Evolutionary conservation across 2,113 vertebrate genomes (phyloP), one percentile per base, ranked within the genome.

Genomic region (Plecotus auritus): DNA sequence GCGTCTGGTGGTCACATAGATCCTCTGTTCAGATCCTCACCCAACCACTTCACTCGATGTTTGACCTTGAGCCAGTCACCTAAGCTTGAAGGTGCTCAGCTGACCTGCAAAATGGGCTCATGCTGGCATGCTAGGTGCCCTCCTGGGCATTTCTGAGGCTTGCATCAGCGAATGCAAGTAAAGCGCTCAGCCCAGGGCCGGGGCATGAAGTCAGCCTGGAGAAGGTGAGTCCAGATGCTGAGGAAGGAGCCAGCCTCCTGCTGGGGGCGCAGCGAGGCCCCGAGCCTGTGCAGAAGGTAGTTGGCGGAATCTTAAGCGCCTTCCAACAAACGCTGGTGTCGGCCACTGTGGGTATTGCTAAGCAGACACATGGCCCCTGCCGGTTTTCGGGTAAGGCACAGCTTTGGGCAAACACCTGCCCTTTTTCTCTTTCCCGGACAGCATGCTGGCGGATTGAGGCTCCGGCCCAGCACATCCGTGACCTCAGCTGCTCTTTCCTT

Each of bases 381-480:
- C 13, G 49, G 80, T 40, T 91, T 78, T 37, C 59, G 67, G 93
- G 86, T 78, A 93, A 10, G 77, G 89, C 96, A 70, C 80, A 85
- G 96, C 97, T 95, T 88, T 94, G 91, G 70, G 35, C 92, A 90
- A 90, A 0, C 6, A 37, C 91, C 88, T 12, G 49, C 11, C 95
- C 95, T 91, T 85, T 17, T 26, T 37, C 13, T 17, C 40, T 59
- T 22, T 14, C 90, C 51, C 85, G 90, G 91, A 90, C 69, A 88
- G 92, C 32, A 37, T 1, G 0, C 0, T 17, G 49, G 17, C 51
- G 64, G 56, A 23, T 37, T 0, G n/a, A n/a, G 77, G 0, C 45
- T 45, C 28, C 1, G 12, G 23, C 56, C 18, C 32, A 45, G 70
- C 9, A 28, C 32, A 2, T 20, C 2, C 2, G 2, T 51, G 23